These are phyloP conservation scores for Bufo bufo DNA, from an alignment of 2,113 vertebrate genomes.

Conservation along the genomic window DNA sequence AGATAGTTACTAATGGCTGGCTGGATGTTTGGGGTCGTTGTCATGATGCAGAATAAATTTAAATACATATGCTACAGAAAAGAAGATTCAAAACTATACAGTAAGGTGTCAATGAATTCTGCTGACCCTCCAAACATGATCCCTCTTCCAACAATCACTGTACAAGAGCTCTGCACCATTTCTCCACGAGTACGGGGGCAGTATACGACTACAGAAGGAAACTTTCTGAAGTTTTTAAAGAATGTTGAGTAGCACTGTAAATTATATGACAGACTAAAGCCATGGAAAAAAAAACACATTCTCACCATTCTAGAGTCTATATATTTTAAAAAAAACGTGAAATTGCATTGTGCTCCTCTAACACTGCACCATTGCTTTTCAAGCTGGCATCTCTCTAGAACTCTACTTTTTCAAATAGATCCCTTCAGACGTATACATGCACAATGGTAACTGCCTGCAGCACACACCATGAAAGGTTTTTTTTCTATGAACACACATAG, in stretches of 20 bases:
- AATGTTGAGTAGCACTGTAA: neutral
- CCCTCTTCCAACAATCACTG: neutral
- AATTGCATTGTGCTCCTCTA: neutral
- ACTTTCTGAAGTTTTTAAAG: no score
- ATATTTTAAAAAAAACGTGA: neutral
- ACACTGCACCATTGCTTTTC: slow-evolving; percentile 10
- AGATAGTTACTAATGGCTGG: no score
- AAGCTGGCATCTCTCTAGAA: neutral
- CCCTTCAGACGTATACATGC: neutral
- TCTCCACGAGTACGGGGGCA: neutral
- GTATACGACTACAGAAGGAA: neutral
- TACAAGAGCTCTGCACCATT: neutral
- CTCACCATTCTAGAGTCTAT: neutral
- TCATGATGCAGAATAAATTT: no score
- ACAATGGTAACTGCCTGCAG: slow-evolving; percentile 43
- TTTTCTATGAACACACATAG: slow-evolving; percentile 19
- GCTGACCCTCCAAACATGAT: neutral
- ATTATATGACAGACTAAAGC: neutral
- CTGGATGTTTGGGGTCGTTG: no score
- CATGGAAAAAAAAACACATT: neutral
- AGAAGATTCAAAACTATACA: neutral
- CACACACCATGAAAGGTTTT: slow-evolving; percentile 32
- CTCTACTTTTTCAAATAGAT: neutral
- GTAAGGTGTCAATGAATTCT: neutral
- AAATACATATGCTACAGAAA: neutral